Evolutionary conservation across 2,113 vertebrate genomes (phyloP).

Genomic region (Elephantulus edwardii): DNA sequence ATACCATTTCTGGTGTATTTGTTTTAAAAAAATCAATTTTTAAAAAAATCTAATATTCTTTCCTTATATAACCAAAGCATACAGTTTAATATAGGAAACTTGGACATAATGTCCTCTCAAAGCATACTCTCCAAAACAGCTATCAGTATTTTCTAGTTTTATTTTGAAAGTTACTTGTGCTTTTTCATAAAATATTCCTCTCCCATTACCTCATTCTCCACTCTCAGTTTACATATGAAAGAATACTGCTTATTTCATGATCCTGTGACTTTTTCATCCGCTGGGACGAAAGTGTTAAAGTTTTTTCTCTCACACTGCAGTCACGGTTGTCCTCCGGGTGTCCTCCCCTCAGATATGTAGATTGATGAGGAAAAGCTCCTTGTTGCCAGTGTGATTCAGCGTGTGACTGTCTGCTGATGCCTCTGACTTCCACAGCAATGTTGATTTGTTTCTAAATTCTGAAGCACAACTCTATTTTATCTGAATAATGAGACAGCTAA

Average conservation of each 20-base stretch:
- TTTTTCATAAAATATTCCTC: conserved; percentile 14
- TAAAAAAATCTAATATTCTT: background rate
- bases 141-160: background rate
- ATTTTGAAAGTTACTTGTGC: conserved; percentile 17
- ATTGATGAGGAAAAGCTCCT: background rate
- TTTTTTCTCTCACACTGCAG: background rate
- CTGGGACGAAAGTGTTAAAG: background rate
- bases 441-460: conserved; percentile 12
- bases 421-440: background rate
- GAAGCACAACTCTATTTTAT: background rate
- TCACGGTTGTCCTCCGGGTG: background rate
- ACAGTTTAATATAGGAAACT: conserved; percentile 9
- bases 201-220: background rate
- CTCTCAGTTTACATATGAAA: background rate
- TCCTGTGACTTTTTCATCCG: background rate
- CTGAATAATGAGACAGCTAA: background rate
- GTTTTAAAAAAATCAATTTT: background rate
- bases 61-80: conserved; percentile 40
- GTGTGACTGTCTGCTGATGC: background rate
- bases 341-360: background rate
- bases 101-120: background rate
- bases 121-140: background rate
- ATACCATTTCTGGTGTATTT: background rate
- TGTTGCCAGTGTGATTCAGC: background rate
- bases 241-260: conserved; percentile 12